phyloP scores from a whole-genome alignment of 2,113 vertebrate species.

The Panthera uncia region DNA sequence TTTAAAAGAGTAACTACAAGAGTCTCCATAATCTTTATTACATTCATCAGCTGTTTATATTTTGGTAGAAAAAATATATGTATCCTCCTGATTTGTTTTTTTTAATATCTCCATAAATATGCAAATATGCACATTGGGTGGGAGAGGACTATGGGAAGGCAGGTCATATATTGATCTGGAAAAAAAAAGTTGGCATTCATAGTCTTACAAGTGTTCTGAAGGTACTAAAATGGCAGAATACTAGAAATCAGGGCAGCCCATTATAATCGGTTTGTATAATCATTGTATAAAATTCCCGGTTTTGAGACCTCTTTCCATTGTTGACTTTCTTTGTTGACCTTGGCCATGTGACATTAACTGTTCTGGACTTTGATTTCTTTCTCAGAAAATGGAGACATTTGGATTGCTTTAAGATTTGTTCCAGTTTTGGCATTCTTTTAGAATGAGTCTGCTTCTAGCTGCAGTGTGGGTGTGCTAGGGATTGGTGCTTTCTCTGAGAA shows the following conservation, averaged over 20 bases:
- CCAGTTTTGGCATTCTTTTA: not conserved
- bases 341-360: not conserved
- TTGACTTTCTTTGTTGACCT: not conserved
- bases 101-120: not conserved
- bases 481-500: not conserved
- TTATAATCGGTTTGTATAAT: too few species aligned
- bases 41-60: not conserved
- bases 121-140: accelerated
- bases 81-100: not conserved
- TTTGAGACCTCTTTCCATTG: not conserved
- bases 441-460: not conserved
- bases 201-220: not conserved
- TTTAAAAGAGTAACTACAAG: not conserved
- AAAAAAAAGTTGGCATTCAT: not conserved
- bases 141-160: not conserved
- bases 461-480: not conserved
- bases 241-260: not conserved
- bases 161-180: not conserved
- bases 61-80: not conserved
- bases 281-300: not conserved
- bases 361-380: not conserved
- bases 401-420: not conserved
- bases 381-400: not conserved
- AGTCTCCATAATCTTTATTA: not conserved
- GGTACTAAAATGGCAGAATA: not conserved